Evolutionary conservation across 2,113 vertebrate species (phyloP).

Genomic region (Petrocephalus zakoni): DNA sequence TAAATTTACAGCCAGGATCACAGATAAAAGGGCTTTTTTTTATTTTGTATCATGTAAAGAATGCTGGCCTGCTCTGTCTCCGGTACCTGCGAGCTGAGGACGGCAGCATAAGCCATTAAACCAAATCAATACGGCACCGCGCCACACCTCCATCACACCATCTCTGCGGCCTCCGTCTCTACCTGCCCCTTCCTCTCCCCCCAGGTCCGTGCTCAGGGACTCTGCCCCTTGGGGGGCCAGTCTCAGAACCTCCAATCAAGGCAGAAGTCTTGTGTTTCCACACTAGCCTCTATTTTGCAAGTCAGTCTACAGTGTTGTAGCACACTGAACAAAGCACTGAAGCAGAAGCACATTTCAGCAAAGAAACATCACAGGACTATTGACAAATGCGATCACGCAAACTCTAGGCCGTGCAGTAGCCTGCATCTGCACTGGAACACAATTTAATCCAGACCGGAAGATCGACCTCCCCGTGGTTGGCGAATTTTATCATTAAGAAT

Average conservation of each 20-base stretch:
- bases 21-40: not conserved
- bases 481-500: not conserved
- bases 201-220: not conserved
- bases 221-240: not conserved
- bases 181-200: not conserved
- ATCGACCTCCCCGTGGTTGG: not conserved
- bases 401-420: not conserved
- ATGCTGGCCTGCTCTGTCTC: not conserved
- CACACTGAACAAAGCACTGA: not conserved
- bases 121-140: not conserved
- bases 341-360: not conserved
- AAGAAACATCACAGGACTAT: not conserved
- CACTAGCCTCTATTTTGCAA: not conserved
- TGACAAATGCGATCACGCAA: not conserved
- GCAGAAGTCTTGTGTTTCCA: not conserved
- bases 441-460: not conserved
- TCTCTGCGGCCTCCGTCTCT: not conserved
- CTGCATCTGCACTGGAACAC: not conserved
- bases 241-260: not conserved
- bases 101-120: slow-evolving; percentile 1
- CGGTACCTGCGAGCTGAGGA: not conserved
- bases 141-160: not conserved
- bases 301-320: not conserved
- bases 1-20: not conserved
- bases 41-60: not conserved